Evolutionary conservation across 92 coral and sea anemone species (phyloP).

Genomic region (Umimayanthus chanpuru): DNA sequence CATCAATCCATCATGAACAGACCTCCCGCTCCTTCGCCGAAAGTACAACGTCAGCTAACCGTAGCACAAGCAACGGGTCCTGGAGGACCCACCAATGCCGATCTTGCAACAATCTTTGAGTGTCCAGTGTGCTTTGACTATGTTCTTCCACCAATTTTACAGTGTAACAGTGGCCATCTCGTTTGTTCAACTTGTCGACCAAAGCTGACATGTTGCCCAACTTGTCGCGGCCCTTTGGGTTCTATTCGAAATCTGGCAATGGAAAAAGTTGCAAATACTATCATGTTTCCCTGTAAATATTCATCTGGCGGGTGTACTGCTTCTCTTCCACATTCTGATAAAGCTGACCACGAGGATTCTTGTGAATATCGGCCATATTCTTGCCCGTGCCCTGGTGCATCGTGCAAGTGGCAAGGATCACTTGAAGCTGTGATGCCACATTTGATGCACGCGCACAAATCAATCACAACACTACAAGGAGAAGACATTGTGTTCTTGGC

Average conservation of each 20-base stretch:
- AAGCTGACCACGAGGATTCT: conserved; percentile 97
- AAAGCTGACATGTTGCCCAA: conserved; percentile 97
- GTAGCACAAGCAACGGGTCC: conserved; percentile 46
- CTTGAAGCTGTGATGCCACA: conserved; percentile 99
- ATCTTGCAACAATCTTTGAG: conserved; percentile 96
- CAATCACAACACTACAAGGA: conserved; percentile 99
- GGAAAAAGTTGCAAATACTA: conserved; percentile 99
- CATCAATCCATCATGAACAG: conserved; percentile 25
- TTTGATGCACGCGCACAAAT: conserved; percentile 98
- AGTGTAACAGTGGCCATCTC: conserved; percentile 98
- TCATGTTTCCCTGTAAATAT: conserved; percentile 97
- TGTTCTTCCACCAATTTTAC: conserved; percentile 96
- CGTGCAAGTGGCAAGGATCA: conserved; percentile 99
- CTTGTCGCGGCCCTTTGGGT: conserved; percentile 99
- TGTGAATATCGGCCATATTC: conserved; percentile 99
- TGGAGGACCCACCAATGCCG: conserved; percentile 96
- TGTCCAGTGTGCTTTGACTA: conserved; percentile 99
- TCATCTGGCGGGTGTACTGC: conserved; percentile 92
- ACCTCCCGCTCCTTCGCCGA: conserved; percentile 44
- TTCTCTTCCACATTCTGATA: conserved; percentile 91
- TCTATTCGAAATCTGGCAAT: conserved; percentile 98
- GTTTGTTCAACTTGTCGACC: conserved; percentile 99
- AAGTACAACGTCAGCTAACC: conserved; percentile 40
- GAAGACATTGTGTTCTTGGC: conserved; percentile 99
- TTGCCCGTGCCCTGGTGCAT: conserved; percentile 99